Evolutionary conservation across 2,888 invertebrate genomes (phyloP).

Genomic region (Pharmacophagus antenor): DNA sequence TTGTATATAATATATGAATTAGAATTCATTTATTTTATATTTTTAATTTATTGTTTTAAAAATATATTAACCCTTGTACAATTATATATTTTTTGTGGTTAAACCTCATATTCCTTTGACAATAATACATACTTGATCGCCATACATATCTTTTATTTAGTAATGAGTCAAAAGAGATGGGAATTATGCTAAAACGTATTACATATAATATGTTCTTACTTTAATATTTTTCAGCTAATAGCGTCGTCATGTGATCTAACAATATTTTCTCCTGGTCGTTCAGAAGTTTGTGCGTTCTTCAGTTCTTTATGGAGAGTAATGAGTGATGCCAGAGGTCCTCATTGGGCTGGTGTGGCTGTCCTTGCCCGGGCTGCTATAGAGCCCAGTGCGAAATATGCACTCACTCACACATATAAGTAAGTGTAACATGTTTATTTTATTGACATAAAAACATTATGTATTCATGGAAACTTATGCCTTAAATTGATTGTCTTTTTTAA

Average conservation of each 20-base stretch:
- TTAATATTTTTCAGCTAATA: constrained; percentile 74
- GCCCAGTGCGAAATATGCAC: constrained; percentile 80
- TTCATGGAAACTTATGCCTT: no score
- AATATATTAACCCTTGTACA: no score
- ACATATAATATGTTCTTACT: no score
- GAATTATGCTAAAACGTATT: no score
- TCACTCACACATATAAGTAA: constrained; percentile 84
- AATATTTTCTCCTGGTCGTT: constrained; percentile 84
- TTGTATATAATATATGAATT: no score
- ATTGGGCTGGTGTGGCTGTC: constrained; percentile 85
- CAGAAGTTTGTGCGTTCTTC: constrained; percentile 84
- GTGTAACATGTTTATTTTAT: constrained; percentile 34
- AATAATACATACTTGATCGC: no score
- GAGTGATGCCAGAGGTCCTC: constrained; percentile 79
- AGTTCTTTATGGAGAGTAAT: constrained; percentile 84
- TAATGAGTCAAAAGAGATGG: no score
- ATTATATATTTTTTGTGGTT: no score
- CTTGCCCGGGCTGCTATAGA: constrained; percentile 83
- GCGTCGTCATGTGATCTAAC: constrained; percentile 83
- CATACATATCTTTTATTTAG: no score
- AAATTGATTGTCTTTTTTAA: background rate
- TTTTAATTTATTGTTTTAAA: no score
- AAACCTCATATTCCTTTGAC: background rate
- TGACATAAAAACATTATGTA: no score
- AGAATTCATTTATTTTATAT: no score